Conservation (phyloP, 2,113 vertebrate species). For the Megaceryle maxima region DNA sequence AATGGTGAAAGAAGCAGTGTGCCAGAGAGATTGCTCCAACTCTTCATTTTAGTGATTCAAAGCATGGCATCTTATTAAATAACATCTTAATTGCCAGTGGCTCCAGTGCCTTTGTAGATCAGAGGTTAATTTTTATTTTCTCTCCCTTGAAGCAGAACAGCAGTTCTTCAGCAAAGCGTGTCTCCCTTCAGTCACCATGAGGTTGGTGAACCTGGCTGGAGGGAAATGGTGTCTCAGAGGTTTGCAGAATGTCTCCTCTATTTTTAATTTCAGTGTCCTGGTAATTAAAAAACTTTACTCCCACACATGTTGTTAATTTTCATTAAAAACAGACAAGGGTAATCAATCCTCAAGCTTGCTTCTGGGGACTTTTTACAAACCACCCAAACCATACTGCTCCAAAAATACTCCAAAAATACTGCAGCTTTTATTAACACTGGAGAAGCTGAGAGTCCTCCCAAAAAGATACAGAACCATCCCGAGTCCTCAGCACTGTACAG, state of each 20-base stretch:
- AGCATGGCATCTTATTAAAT: constrained; percentile 18
- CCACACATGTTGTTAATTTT: constrained; percentile 16
- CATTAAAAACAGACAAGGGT: constrained; percentile 33
- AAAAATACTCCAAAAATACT: neutral
- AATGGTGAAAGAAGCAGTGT: neutral
- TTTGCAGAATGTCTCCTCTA: neutral
- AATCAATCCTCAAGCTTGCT: constrained; percentile 15
- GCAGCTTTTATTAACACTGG: neutral
- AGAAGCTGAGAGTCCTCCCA: neutral
- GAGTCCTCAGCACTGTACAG: neutral
- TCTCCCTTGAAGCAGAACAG: neutral
- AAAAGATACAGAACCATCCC: neutral
- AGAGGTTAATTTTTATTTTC: constrained; percentile 51
- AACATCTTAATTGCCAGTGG: constrained; percentile 38
- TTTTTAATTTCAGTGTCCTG: constrained; percentile 19
- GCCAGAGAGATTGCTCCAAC: neutral
- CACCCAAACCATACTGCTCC: neutral
- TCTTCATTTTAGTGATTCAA: constrained; percentile 39
- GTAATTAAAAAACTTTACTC: constrained; percentile 25
- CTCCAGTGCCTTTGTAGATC: neutral
- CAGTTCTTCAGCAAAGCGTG: neutral
- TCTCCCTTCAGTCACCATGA: neutral
- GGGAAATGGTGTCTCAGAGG: neutral
- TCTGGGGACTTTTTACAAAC: neutral
- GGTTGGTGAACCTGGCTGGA: constrained; percentile 1